A percentile compares a stretch with the other conserved stretches of the same genome.
Conservation (phyloP, 2,888 invertebrate genomes). For the Rotaria macrura region DNA sequence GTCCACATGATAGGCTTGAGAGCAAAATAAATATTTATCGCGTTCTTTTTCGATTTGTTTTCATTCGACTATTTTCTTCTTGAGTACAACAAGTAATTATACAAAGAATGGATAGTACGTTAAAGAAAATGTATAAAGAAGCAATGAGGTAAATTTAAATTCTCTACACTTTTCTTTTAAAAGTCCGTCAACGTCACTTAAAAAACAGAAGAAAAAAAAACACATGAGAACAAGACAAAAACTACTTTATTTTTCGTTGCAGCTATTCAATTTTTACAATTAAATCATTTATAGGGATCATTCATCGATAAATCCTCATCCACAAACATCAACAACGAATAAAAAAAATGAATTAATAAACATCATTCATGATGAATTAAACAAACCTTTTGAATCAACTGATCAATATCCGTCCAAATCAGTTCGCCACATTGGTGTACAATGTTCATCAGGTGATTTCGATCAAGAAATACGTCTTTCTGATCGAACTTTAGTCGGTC, state of each 20-base stretch:
- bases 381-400: background rate
- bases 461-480: background rate
- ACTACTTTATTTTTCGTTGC: too few relatives aligned
- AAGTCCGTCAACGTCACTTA: background rate
- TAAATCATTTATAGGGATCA: background rate
- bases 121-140: background rate
- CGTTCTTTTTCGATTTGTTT: background rate
- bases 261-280: too few relatives aligned
- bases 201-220: too few relatives aligned
- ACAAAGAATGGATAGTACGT: background rate
- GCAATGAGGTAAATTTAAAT: background rate
- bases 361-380: background rate
- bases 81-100: background rate
- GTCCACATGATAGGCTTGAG: background rate
- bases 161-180: background rate
- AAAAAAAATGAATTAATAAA: background rate
- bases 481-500: background rate
- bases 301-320: background rate
- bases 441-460: background rate
- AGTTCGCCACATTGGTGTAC: background rate
- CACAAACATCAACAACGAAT: background rate
- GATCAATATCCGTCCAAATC: background rate
- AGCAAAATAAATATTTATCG: background rate
- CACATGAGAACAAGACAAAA: too few relatives aligned
- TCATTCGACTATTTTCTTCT: background rate